Percentiles rank a stretch among this genome's conserved stretches.
These are phyloP conservation scores for Montipora sp. DNA, from an alignment of 64 coral and sea anemone species.

Conservation along the genomic window DNA sequence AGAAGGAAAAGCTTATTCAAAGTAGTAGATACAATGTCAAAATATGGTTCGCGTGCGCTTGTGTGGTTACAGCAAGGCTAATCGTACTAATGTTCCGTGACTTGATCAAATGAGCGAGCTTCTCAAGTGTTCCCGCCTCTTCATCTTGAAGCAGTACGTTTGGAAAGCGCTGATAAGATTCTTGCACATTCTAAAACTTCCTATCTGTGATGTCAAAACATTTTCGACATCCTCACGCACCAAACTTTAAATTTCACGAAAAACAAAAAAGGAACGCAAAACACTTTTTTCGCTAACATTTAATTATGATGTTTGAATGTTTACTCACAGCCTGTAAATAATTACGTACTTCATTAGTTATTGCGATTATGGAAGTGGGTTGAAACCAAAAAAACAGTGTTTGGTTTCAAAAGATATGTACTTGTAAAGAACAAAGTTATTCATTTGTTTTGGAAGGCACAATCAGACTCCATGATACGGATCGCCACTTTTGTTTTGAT, in stretches of 20 bases:
- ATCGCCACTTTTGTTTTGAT: too few species aligned
- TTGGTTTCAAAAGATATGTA: too few species aligned
- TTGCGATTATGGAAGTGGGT: neutral
- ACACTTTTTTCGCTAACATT: neutral
- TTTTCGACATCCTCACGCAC: neutral
- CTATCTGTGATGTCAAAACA: neutral
- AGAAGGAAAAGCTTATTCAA: neutral
- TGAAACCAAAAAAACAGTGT: neutral
- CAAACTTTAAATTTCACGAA: neutral
- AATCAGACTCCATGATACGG: too few species aligned
- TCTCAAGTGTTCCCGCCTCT: neutral
- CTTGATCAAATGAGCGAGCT: neutral
- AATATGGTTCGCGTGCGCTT: neutral
- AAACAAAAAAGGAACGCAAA: neutral
- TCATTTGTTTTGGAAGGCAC: too few species aligned
- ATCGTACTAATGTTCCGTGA: constrained; percentile 32
- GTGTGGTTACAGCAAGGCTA: neutral
- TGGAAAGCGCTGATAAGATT: neutral
- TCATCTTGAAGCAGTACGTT: neutral
- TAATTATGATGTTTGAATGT: neutral
- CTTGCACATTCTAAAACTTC: neutral
- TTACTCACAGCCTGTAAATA: neutral
- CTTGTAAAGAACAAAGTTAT: too few species aligned
- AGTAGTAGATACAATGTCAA: neutral
- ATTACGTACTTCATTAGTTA: neutral